A percentile compares a stretch with the other conserved stretches of the same genome.
Evolutionary conservation across 2,113 vertebrate species (phyloP).

Genomic region (Scomber japonicus): DNA sequence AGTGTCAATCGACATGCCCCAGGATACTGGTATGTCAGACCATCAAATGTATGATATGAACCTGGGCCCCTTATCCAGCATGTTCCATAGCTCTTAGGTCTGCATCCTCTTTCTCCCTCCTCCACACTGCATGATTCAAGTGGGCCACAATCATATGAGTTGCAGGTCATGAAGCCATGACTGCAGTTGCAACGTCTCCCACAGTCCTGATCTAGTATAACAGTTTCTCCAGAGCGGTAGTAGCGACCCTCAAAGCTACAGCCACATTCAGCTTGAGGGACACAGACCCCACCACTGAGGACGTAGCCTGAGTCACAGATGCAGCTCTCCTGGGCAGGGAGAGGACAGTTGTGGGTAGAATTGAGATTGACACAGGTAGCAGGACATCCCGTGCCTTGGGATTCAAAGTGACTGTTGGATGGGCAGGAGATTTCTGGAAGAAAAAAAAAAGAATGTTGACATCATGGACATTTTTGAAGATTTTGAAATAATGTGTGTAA

Average conservation of each 20-base stretch:
- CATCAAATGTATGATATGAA: constrained; percentile 76
- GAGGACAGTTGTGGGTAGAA: constrained; percentile 63
- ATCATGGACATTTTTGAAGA: rapidly evolving
- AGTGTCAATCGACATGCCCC: constrained; percentile 73
- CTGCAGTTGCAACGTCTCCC: constrained; percentile 68
- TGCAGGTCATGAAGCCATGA: constrained; percentile 65
- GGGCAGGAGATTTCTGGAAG: constrained; percentile 73
- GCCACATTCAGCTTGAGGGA: constrained; percentile 73
- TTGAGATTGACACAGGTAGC: constrained; percentile 72
- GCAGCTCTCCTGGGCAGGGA: constrained; percentile 73
- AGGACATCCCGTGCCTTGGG: constrained; percentile 69
- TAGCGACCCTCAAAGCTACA: constrained; percentile 74
- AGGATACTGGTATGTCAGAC: constrained; percentile 68
- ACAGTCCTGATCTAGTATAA: constrained; percentile 67
- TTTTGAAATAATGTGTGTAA: not conserved
- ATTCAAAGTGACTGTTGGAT: constrained; percentile 81
- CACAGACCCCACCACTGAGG: constrained; percentile 68
- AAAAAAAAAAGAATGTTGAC: rapidly evolving
- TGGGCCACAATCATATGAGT: constrained; percentile 42
- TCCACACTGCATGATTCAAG: constrained; percentile 52
- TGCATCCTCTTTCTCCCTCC: constrained; percentile 65
- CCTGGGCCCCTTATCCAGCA: constrained; percentile 67
- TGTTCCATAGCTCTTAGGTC: constrained; percentile 50
- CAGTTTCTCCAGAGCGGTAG: constrained; percentile 68
- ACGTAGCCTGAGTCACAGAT: constrained; percentile 74